A percentile compares a stretch with the other conserved stretches of the same genome.
Conservation (phyloP, 1,140 invertebrate genomes). For the Laodelphax striatellus region DNA sequence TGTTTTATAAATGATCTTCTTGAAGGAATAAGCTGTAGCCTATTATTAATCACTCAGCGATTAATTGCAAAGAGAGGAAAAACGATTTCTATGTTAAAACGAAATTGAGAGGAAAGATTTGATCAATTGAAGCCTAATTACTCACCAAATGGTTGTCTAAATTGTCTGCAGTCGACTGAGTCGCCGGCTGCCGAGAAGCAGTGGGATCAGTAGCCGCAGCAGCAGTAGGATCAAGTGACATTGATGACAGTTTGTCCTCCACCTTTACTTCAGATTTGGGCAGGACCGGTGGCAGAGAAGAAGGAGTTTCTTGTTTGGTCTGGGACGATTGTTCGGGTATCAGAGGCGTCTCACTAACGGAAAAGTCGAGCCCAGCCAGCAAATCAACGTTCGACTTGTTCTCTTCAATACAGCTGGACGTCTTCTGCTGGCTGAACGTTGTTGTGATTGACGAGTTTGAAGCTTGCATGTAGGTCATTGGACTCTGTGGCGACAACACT, state of each 20-base stretch:
- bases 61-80: too few relatives aligned
- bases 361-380: slow-evolving; percentile 62
- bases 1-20: too few relatives aligned
- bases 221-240: neutral
- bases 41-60: too few relatives aligned
- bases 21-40: too few relatives aligned
- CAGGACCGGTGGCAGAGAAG: neutral
- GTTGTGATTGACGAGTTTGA: slow-evolving; percentile 15
- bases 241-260: neutral
- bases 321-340: slow-evolving; percentile 38
- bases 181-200: too few relatives aligned
- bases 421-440: slow-evolving; percentile 10
- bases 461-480: slow-evolving; percentile 23
- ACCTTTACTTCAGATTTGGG: neutral
- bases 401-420: neutral
- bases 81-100: too few relatives aligned
- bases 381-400: slow-evolving; percentile 53
- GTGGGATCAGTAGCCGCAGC: too few relatives aligned
- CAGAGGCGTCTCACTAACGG: slow-evolving; percentile 52
- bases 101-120: too few relatives aligned
- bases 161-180: too few relatives aligned
- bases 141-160: too few relatives aligned
- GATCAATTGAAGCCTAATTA: too few relatives aligned
- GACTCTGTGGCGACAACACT: slow-evolving; percentile 9
- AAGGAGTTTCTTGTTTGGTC: neutral